Evolutionary conservation across 2,888 invertebrate species (phyloP), one percentile per base, ranked within the genome.

Genomic region (Acanthosoma haemorrhoidale): DNA sequence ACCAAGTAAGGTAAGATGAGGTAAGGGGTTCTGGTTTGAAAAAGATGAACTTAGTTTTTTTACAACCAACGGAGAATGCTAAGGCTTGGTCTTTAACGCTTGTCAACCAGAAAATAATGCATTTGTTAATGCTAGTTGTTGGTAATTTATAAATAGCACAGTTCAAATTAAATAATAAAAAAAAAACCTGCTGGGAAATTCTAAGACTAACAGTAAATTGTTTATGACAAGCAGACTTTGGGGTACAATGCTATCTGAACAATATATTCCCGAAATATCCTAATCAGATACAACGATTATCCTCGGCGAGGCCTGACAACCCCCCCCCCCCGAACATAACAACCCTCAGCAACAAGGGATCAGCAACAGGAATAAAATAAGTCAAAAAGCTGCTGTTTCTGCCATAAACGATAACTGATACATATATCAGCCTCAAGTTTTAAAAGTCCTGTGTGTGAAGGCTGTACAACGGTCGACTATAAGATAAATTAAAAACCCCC

Each of bases 401-500:
- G 51, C 21, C 25, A 51, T 51, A 51, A 25, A 51, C 51, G 29
- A 51, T 51, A 51, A 51, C 51, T 21, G 29, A n/a, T n/a, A n/a
- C n/a, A n/a, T n/a, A 51, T 51, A 51, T 51, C 51, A 51, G 29
- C 13, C 51, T 51, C 25, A 51, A 51, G 25, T 51, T 51, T 51
- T 25, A 51, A 21, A 51, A 51, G 51, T 25, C 51, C 51, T 51
- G 51, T 25, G 51, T 29, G 51, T 51, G 51, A 51, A 51, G 51
- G 51, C 25, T 25, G 51, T 29, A 25, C 29, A 25, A 51, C 21
- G 51, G 51, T 51, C 29, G 51, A 5, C 34, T 18, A 18, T 61
- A 61, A 61, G 61, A 61, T 61, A 61, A 61, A 61, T 61, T 61
- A 61, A 61, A 61, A 61, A 61, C 36, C 61, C 61, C 61, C 11